Conservation (phyloP, 1,140 invertebrate species). For the Musca vetustissima region DNA sequence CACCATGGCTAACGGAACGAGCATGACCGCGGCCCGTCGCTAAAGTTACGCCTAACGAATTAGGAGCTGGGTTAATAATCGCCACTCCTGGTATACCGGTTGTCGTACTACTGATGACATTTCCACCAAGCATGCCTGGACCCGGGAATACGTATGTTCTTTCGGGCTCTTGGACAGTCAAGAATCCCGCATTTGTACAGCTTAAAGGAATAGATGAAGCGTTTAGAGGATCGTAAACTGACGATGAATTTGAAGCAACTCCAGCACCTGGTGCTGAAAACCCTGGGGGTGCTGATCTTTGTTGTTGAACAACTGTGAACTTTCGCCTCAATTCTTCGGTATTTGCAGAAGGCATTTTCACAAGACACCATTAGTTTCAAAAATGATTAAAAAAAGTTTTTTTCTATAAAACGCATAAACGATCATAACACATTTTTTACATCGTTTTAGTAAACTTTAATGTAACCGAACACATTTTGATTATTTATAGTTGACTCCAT, state of each 20-base stretch:
- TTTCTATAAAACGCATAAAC: too few species aligned
- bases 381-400: slow-evolving; percentile 1
- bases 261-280: slow-evolving; percentile 25
- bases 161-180: slow-evolving; percentile 56
- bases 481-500: too few species aligned
- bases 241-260: background rate
- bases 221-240: slow-evolving; percentile 19
- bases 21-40: slow-evolving; percentile 63
- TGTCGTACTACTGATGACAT: slow-evolving; percentile 25
- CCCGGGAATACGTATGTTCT: slow-evolving; percentile 63
- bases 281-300: slow-evolving; percentile 48
- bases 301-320: slow-evolving; percentile 52
- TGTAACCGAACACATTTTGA: too few species aligned
- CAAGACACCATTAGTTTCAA: slow-evolving; percentile 43
- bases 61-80: slow-evolving; percentile 29
- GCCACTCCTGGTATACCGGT: slow-evolving; percentile 45
- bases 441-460: too few species aligned
- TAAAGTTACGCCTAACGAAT: slow-evolving; percentile 12
- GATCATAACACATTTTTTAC: too few species aligned
- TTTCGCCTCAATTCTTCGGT: slow-evolving; percentile 55
- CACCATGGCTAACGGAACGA: slow-evolving; percentile 79
- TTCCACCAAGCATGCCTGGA: slow-evolving; percentile 33
- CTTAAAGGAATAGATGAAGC: slow-evolving; percentile 19
- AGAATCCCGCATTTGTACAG: slow-evolving; percentile 3
- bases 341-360: slow-evolving; percentile 53